A percentile compares a stretch with the other conserved stretches of the same genome.
These are phyloP conservation scores for Apoderus coryli DNA, from an alignment of 2,888 invertebrate species.

Conservation along the genomic window DNA sequence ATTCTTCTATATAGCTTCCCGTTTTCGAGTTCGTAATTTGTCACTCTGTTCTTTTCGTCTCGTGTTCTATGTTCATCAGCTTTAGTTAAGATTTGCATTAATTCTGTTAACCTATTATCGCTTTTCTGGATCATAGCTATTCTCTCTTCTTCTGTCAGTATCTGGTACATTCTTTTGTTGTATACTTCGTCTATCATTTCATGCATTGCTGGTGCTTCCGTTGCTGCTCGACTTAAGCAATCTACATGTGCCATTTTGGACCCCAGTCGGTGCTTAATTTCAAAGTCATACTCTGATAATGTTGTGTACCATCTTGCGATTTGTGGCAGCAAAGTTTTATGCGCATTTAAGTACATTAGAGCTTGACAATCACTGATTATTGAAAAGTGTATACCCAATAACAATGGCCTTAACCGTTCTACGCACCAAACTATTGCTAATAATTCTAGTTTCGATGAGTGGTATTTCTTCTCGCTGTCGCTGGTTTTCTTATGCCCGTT, in stretches of 20 bases:
- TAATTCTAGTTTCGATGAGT: slow-evolving; percentile 19
- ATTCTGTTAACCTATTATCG: slow-evolving; percentile 5
- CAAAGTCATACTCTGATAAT: slow-evolving; percentile 18
- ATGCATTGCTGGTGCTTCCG: background rate
- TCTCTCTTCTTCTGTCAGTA: slow-evolving; percentile 6
- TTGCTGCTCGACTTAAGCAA: slow-evolving; percentile 17
- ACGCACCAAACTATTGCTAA: slow-evolving; percentile 20
- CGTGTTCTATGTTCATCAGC: background rate
- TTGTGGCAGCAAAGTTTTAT: no score
- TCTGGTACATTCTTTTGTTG: background rate
- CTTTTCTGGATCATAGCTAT: slow-evolving; percentile 9
- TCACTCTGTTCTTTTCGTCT: slow-evolving; percentile 3
- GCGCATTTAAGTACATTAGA: no score
- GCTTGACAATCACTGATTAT: slow-evolving; percentile 22
- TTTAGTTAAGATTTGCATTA: background rate
- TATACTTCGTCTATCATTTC: no score
- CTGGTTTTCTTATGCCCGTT: no score
- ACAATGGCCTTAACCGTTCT: slow-evolving; percentile 17
- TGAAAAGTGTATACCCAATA: slow-evolving; percentile 19
- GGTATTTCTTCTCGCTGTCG: no score
- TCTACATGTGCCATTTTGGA: slow-evolving; percentile 18
- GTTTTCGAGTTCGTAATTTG: slow-evolving; percentile 5
- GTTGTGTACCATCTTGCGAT: slow-evolving; percentile 17
- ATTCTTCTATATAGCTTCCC: slow-evolving; percentile 5
- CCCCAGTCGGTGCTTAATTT: slow-evolving; percentile 18